Conservation (phyloP, 2,797 vertebrate species). For the Enteromius fasciolatus region DNA sequence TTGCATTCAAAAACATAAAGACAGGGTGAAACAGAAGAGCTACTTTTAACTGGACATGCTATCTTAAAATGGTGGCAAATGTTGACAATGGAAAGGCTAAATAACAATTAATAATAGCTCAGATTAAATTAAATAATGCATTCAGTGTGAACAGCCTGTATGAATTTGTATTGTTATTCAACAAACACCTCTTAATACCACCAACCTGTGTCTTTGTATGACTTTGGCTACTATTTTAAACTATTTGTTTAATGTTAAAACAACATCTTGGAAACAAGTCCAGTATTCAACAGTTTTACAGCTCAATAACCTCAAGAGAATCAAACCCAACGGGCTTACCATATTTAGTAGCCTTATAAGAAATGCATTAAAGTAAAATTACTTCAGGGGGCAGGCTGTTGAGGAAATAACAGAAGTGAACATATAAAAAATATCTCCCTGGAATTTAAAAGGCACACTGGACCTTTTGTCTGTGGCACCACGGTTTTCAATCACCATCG, state of each 20-base stretch:
- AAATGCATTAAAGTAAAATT: conserved; percentile 77
- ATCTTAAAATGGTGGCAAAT: not conserved
- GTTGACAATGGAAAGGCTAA: not conserved
- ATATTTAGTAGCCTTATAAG: conserved; percentile 77
- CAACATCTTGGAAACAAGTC: conserved; percentile 73
- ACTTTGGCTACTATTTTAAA: conserved; percentile 62
- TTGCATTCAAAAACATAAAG: conserved; percentile 10
- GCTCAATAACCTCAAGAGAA: conserved; percentile 77
- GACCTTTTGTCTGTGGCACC: conserved; percentile 65
- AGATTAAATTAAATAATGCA: not conserved
- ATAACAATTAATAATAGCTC: not conserved
- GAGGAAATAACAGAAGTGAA: conserved; percentile 68
- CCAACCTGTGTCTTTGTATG: conserved; percentile 51
- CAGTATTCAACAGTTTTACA: conserved; percentile 73
- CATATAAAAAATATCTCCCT: conserved; percentile 58
- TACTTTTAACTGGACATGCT: not conserved
- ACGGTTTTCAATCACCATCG: conserved; percentile 67
- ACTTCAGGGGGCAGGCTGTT: conserved; percentile 62
- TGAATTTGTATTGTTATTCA: not conserved
- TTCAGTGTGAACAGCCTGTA: not conserved
- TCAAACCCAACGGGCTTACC: conserved; percentile 73
- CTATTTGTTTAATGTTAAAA: conserved; percentile 63
- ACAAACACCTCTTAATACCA: not conserved
- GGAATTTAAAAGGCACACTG: conserved; percentile 65
- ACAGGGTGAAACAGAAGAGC: not conserved